phyloP scores from a whole-genome alignment of 2,113 vertebrate genomes.

The Ia io region DNA sequence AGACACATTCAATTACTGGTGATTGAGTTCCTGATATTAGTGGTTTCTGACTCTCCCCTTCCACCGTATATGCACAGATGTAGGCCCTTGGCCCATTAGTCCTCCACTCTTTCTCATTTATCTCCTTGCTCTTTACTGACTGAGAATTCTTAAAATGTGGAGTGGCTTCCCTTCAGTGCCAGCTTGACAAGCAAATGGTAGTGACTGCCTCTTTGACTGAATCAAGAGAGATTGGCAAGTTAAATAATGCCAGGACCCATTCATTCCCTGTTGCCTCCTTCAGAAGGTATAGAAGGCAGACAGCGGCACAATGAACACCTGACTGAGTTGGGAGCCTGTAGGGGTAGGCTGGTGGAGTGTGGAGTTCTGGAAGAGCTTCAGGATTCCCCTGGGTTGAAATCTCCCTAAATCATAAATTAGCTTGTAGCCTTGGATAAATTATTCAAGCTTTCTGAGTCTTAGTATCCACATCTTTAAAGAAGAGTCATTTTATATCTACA shows the following conservation, averaged over 20 bases:
- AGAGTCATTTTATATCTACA: neutral
- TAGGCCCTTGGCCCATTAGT: neutral
- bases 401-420: neutral
- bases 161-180: neutral
- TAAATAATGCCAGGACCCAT: neutral
- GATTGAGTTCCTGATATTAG: neutral
- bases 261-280: neutral
- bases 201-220: neutral
- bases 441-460: neutral
- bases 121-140: neutral
- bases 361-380: neutral
- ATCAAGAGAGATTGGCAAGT: neutral
- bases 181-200: neutral
- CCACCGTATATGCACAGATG: neutral
- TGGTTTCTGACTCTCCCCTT: neutral
- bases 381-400: neutral
- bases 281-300: too few species aligned
- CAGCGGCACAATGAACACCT: fast-evolving
- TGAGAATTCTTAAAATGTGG: neutral
- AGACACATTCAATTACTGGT: neutral
- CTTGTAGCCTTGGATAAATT: neutral
- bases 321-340: fast-evolving
- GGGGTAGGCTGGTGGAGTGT: neutral
- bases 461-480: neutral
- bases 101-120: neutral